These are phyloP conservation scores for Drosophila robusta DNA, from an alignment of 2,888 invertebrate species.

Conservation along the genomic window DNA sequence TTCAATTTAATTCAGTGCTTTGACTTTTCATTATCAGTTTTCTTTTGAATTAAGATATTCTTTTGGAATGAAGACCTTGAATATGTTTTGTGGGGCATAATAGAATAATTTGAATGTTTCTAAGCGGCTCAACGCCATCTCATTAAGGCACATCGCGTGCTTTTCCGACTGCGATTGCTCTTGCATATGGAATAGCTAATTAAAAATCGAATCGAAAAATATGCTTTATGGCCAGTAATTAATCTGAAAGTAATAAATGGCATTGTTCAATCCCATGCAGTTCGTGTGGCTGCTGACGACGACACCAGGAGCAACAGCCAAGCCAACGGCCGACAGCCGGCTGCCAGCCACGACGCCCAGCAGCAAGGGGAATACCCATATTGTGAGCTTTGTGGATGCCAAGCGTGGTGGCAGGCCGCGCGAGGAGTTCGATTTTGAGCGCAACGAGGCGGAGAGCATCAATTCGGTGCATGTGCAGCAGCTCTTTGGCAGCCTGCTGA, in stretches of 20 bases:
- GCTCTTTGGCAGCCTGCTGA: slow-evolving; percentile 66
- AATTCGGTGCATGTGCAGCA: slow-evolving; percentile 61
- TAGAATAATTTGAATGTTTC: slow-evolving; percentile 32
- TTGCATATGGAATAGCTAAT: slow-evolving; percentile 64
- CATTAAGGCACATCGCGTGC: slow-evolving; percentile 53
- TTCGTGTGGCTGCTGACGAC: slow-evolving; percentile 54
- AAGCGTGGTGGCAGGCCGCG: slow-evolving; percentile 34
- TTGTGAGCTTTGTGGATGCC: slow-evolving; percentile 72
- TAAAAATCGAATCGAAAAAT: slow-evolving; percentile 37
- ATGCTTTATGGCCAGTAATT: slow-evolving; percentile 39
- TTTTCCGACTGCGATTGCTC: slow-evolving; percentile 4
- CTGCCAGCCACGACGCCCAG: slow-evolving; percentile 24
- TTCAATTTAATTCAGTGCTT: no score
- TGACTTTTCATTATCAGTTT: no score
- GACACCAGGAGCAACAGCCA: slow-evolving; percentile 34
- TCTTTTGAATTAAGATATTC: no score
- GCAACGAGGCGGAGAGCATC: slow-evolving; percentile 56
- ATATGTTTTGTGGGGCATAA: slow-evolving; percentile 30
- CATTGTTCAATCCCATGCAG: slow-evolving; percentile 42
- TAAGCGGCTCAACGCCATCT: slow-evolving; percentile 20
- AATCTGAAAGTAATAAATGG: slow-evolving; percentile 25
- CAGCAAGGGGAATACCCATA: slow-evolving; percentile 52
- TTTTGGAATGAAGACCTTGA: slow-evolving; percentile 41
- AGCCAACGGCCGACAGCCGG: slow-evolving; percentile 32
- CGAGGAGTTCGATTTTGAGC: slow-evolving; percentile 75